phyloP scores from a whole-genome alignment of 2,113 vertebrate genomes.

The Isurus oxyrinchus region DNA sequence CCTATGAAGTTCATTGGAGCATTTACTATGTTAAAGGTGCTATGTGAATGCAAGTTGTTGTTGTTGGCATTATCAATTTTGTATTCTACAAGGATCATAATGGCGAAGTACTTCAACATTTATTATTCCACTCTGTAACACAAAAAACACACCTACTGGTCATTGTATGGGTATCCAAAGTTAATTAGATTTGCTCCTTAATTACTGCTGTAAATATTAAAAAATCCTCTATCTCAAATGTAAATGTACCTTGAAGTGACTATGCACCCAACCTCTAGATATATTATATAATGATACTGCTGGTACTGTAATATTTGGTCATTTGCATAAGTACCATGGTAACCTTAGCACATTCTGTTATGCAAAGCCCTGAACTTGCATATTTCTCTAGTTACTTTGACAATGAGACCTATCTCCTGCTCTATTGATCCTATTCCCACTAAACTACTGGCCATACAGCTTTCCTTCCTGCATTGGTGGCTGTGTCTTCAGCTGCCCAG shows the following conservation, averaged over 20 bases:
- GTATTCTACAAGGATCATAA: not conserved
- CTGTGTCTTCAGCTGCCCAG: too few relatives aligned
- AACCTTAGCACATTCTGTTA: not conserved
- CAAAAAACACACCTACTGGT: not conserved
- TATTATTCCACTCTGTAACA: not conserved
- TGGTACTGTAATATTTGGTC: not conserved
- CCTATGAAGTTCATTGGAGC: not conserved
- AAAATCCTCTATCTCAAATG: not conserved
- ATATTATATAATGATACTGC: not conserved
- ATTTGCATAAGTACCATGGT: not conserved
- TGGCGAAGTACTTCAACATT: not conserved
- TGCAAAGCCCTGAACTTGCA: not conserved
- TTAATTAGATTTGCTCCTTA: not conserved
- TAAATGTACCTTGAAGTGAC: not conserved
- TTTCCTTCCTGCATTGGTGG: too few relatives aligned
- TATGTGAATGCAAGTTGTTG: not conserved
- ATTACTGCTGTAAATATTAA: not conserved
- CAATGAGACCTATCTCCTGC: too few relatives aligned
- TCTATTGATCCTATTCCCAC: too few relatives aligned
- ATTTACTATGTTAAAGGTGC: not conserved
- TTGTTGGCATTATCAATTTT: conserved; percentile 5
- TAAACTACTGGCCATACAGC: too few relatives aligned
- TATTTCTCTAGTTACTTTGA: too few relatives aligned
- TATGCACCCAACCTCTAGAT: too few relatives aligned
- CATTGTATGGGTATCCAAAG: not conserved